phyloP scores from a whole-genome alignment of 2,888 invertebrate species.

The Octodonta nipae region DNA sequence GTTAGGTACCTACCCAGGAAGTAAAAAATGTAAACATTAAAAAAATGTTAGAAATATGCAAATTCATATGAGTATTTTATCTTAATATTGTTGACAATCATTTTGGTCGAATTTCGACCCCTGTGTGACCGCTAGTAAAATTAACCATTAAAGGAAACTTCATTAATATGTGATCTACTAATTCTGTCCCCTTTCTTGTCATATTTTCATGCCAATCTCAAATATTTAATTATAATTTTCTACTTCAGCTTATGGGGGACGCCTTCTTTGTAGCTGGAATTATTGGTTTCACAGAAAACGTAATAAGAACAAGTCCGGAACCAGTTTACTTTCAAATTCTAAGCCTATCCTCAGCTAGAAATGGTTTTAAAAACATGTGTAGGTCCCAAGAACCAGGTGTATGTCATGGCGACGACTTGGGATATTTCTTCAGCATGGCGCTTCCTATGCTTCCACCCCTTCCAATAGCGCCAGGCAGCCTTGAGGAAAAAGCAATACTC shows the following conservation, averaged over 20 bases:
- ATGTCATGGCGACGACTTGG: conserved; percentile 11
- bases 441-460: background rate
- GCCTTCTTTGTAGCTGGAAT: conserved; percentile 6
- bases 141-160: too few species aligned
- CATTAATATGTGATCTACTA: too few species aligned
- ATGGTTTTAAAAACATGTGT: conserved; percentile 4
- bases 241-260: background rate
- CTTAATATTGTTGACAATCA: too few species aligned
- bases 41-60: background rate
- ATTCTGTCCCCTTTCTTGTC: too few species aligned
- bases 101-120: too few species aligned
- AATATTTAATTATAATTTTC: background rate
- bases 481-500: background rate
- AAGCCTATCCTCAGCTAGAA: conserved; percentile 7
- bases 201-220: background rate
- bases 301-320: conserved; percentile 4
- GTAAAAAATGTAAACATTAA: too few species aligned
- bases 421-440: conserved; percentile 8
- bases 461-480: background rate
- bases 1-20: too few species aligned
- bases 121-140: too few species aligned
- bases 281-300: conserved; percentile 5
- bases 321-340: conserved; percentile 12
- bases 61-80: too few species aligned
- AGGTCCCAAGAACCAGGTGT: conserved; percentile 7